Percentiles rank a stretch among this genome's conserved stretches.
Conservation (phyloP, 1,140 invertebrate species). For the Drosophila ambigua region DNA sequence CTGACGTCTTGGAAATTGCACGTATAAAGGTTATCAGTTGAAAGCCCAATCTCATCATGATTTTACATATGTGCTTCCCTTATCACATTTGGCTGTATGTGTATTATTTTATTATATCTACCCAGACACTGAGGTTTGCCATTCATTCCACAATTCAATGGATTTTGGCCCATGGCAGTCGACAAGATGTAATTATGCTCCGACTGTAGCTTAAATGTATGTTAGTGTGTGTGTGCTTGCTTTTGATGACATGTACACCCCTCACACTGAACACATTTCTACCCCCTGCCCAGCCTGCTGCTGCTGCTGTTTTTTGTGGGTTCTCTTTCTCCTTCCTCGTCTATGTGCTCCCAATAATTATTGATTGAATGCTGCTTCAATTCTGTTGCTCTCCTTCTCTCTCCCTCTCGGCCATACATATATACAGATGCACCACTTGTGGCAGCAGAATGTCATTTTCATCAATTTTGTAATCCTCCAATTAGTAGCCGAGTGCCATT, state of each 20-base stretch:
- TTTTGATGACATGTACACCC: conserved; percentile 15
- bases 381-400: not conserved
- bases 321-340: not conserved
- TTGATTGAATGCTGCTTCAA: conserved; percentile 20
- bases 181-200: no score
- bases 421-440: not conserved
- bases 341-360: conserved; percentile 27
- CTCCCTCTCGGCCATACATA: not conserved
- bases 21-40: conserved; percentile 11
- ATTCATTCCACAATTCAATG: no score
- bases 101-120: not conserved
- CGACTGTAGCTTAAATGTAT: no score
- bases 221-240: no score
- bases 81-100: not conserved
- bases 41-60: conserved; percentile 4
- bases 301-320: conserved; percentile 1
- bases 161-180: no score
- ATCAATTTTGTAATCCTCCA: conserved; percentile 22
- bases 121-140: no score
- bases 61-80: conserved; percentile 1
- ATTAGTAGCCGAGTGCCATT: conserved; percentile 22
- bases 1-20: not conserved
- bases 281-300: not conserved
- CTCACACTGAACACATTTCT: not conserved
- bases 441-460: not conserved